Evolutionary conservation across 2,797 vertebrate genomes (phyloP), one percentile per base, ranked within the genome.

Genomic region (Enteromius radiatus): DNA sequence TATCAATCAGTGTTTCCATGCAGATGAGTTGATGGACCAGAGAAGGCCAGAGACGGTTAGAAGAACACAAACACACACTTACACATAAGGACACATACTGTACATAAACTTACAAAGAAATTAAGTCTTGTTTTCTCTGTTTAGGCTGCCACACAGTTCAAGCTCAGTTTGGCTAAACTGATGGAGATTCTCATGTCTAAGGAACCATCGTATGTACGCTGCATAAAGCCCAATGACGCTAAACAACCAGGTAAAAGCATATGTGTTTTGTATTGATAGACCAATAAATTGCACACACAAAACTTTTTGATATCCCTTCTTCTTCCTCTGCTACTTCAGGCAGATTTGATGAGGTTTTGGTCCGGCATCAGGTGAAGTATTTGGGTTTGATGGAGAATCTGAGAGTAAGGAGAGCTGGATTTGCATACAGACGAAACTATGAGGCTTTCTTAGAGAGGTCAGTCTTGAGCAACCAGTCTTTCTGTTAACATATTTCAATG

Each of bases 171-270:
- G 84, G 91, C 95, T 86, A 97, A 97, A 88, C 95, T 99, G 0
- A 97, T 97, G 94, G 98, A 99, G 87, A 99, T 98, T 84, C 95
- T 99, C 74, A 96, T 96, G 95, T 98, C 96, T 45, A 99, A 99
- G 92, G 97, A 99, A 56, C 98, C 98, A 0, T 98, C 97, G 14
- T 99, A 99, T 23, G 91, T 99, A 41, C 97, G 98, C 82, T 99
- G 98, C 89, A 97, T 99, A 86, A 99, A 99, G 90, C 98, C 98
- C 0, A 99, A 99, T 4, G 97, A 99, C 14, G 94, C 95, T 76
- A 99, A 99, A 88, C 97, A 98, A 91, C 93, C 98, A 56, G 96
- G 97, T 98, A 94, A 65, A 67, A 33, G 15, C 36, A 56, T 45
- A 56, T 43, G 26, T 71, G 23, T 81, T n/a, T 67, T 31, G 28